Percentiles rank a stretch among this genome's conserved stretches.
Evolutionary conservation across 1,140 invertebrate genomes (phyloP).

Genomic region (Hycleus phaleratus): DNA sequence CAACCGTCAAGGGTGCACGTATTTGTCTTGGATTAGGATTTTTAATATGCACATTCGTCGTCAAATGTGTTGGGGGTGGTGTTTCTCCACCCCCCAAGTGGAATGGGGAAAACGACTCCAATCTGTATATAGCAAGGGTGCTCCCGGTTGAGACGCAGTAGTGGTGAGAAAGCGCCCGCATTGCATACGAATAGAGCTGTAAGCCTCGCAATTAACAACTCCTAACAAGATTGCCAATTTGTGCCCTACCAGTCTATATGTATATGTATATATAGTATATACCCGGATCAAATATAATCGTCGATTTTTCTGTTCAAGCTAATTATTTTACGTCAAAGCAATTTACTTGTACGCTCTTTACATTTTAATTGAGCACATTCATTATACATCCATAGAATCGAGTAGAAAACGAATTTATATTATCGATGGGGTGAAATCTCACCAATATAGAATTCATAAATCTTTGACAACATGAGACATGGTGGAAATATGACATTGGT

Average conservation of each 20-base stretch:
- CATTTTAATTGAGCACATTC: constrained; percentile 31
- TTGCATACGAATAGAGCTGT: constrained; percentile 36
- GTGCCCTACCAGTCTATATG: constrained; percentile 23
- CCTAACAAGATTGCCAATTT: constrained; percentile 40
- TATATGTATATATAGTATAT: not conserved
- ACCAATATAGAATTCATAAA: no score
- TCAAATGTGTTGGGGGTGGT: no score
- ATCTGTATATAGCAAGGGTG: not conserved
- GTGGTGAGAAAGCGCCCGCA: constrained; percentile 18
- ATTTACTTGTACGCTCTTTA: constrained; percentile 30
- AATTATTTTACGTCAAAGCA: constrained; percentile 38
- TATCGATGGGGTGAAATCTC: no score
- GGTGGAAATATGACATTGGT: no score
- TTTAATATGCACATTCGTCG: no score
- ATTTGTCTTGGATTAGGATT: no score
- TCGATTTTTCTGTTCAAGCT: constrained; percentile 36
- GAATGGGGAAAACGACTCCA: not conserved
- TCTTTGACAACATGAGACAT: no score
- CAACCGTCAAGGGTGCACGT: no score
- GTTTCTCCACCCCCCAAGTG: no score
- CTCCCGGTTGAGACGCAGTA: no score
- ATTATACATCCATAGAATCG: no score
- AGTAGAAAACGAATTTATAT: no score
- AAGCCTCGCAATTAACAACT: constrained; percentile 38
- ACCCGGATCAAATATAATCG: constrained; percentile 38